phyloP scores from a whole-genome alignment of 2,797 vertebrate species.

The Lepilemur septentrionalis region DNA sequence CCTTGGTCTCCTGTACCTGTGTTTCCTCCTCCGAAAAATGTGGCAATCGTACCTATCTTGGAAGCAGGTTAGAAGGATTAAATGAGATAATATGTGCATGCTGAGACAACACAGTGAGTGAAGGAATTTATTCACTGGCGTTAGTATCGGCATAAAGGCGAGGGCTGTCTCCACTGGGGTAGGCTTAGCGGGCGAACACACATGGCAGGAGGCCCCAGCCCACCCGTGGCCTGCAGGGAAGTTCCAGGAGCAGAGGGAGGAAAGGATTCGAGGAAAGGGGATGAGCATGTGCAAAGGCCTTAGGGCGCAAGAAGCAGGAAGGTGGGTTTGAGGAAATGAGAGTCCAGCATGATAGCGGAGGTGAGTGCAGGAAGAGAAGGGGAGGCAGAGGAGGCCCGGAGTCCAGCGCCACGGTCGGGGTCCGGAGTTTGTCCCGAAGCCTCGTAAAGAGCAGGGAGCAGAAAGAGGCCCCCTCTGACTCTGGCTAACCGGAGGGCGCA shows the following conservation, averaged over 20 bases:
- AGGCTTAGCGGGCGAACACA: background rate
- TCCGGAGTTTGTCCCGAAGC: background rate
- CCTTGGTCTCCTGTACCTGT: background rate
- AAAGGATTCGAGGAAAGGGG: background rate
- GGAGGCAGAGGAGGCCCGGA: background rate
- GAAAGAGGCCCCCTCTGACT: background rate
- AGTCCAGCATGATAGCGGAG: background rate
- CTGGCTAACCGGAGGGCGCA: background rate
- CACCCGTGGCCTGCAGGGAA: background rate
- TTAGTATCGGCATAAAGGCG: background rate
- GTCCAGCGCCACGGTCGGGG: rapidly evolving
- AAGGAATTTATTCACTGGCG: background rate
- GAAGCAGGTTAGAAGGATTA: background rate
- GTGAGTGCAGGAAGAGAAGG: no score
- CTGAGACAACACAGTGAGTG: background rate
- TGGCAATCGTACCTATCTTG: background rate
- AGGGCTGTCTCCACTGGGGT: background rate
- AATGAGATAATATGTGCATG: background rate
- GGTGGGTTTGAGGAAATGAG: background rate
- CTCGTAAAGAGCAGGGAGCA: background rate
- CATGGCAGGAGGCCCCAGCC: background rate
- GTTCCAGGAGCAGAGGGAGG: background rate
- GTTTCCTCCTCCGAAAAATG: background rate
- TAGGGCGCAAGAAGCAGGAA: background rate
- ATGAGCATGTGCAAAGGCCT: background rate